These are phyloP conservation scores for Drosophila asahinai DNA, from an alignment of 1,140 invertebrate species.

Conservation along the genomic window DNA sequence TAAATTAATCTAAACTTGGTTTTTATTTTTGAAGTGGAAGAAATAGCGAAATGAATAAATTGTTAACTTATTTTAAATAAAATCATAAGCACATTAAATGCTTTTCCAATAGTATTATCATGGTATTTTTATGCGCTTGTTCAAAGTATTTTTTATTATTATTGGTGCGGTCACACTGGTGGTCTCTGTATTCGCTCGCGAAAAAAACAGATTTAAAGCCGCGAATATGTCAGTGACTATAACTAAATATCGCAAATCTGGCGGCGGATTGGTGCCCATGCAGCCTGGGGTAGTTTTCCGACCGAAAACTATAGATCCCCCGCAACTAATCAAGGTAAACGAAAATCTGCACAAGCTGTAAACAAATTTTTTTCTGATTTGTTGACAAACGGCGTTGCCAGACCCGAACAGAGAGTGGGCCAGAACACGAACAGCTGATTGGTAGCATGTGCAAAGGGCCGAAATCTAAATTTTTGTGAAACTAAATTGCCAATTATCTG, in stretches of 20 bases:
- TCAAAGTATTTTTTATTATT: not conserved
- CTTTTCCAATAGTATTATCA: no score
- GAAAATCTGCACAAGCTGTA: conserved; percentile 3
- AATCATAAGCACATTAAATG: no score
- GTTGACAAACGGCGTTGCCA: conserved; percentile 19
- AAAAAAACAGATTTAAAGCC: not conserved
- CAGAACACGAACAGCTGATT: conserved; percentile 13
- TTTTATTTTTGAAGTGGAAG: no score
- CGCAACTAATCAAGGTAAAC: conserved; percentile 46
- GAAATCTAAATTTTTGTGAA: conserved; percentile 2
- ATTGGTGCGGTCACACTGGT: not conserved
- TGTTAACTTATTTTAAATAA: no score
- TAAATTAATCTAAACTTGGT: no score
- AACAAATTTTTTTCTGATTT: conserved; percentile 5
- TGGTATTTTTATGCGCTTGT: no score
- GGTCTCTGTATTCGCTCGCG: not conserved
- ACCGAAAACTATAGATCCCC: conserved; percentile 25
- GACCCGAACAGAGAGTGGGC: not conserved
- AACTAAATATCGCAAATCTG: conserved; percentile 64
- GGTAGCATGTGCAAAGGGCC: not conserved
- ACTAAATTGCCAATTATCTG: not conserved
- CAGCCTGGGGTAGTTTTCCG: conserved; percentile 20
- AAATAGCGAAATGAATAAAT: no score
- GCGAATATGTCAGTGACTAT: conserved; percentile 72
- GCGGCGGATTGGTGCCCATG: conserved; percentile 26